Base-by-base conservation (phyloP, 2,113 vertebrate species). In the Seriola aureovittata region DNA sequence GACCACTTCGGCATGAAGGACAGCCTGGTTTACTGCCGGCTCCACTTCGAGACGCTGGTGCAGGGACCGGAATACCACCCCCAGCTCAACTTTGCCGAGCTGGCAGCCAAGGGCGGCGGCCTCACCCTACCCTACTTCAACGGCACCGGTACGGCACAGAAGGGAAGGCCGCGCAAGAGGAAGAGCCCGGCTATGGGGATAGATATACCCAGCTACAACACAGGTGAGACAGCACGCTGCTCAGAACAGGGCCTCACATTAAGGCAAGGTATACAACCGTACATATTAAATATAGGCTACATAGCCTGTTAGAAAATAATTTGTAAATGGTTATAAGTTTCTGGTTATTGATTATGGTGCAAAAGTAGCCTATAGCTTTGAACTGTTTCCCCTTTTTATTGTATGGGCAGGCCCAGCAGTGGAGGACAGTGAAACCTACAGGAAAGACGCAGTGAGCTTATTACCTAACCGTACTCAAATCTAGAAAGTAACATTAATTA, bases 1-100 rank as follows among this genome's bases (percentile, higher is more conserved):
- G 98, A 99, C 93, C 98, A 99, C 87, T 99, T 99, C 85, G 98
- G 98, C 94, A 99, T 99, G 98, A 99, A 99, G 95, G 98, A 99
- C 95, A 98, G 96, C 95, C 95, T 98, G 93, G 98, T 99, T 88
- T 99, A 99, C 95, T 99, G 98, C 94, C 96, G 98, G 68, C 96
- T 96, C 66, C 98, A 99, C 93, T 99, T 99, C 93, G 98, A 99
- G 95, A 96, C 96, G 82, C 96, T 99, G 90, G 95, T 99, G 91
- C 98, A 99, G 90, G 97, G 97, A 3, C 89, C 90, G 85, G 97
- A 99, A 85, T 99, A 97, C 21, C 96, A 97, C 46, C 95, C 96
- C 6, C 97, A 97, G 92, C 94, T 99, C 86, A 98, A 97, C 96
- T 99, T 99, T 94, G 97, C 97, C 0, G 98, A 99, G 95, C 94